phyloP scores from a whole-genome alignment of 2,888 invertebrate species.

The Timandra comae region DNA sequence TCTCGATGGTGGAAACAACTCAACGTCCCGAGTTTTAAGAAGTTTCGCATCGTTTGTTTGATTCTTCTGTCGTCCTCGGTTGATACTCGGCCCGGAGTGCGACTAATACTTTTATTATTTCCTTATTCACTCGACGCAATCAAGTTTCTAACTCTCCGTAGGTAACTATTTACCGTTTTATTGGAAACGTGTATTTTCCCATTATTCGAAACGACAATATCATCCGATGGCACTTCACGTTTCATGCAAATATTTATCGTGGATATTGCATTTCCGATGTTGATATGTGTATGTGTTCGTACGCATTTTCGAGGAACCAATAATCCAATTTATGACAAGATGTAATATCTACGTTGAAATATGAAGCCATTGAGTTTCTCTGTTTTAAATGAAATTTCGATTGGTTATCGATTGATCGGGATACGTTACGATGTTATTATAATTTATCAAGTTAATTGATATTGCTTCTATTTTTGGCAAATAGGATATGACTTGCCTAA shows the following conservation, averaged over 20 bases:
- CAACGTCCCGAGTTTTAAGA: constrained; percentile 43
- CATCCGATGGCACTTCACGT: constrained; percentile 20
- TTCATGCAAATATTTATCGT: constrained; percentile 23
- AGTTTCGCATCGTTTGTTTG: constrained; percentile 54
- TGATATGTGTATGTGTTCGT: constrained; percentile 14
- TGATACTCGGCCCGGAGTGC: constrained; percentile 47
- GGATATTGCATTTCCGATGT: constrained; percentile 26
- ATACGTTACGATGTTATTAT: neutral
- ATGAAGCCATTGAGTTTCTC: constrained; percentile 16
- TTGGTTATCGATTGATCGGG: constrained; percentile 9
- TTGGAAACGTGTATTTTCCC: constrained; percentile 23
- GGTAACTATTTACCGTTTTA: constrained; percentile 36
- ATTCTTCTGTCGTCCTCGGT: constrained; percentile 45
- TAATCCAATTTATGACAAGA: constrained; percentile 25
- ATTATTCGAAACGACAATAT: constrained; percentile 16
- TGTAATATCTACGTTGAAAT: constrained; percentile 24
- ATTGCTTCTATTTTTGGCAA: too few species aligned
- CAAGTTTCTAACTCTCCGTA: constrained; percentile 36
- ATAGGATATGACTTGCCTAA: too few species aligned
- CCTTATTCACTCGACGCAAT: constrained; percentile 46
- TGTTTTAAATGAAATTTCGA: constrained; percentile 21
- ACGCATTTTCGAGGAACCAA: constrained; percentile 24
- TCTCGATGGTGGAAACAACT: constrained; percentile 38
- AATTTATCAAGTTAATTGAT: too few species aligned
- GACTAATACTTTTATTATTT: constrained; percentile 64